Conservation (phyloP, 2,797 vertebrate species). For the Helicolenus hilgendorfi region DNA sequence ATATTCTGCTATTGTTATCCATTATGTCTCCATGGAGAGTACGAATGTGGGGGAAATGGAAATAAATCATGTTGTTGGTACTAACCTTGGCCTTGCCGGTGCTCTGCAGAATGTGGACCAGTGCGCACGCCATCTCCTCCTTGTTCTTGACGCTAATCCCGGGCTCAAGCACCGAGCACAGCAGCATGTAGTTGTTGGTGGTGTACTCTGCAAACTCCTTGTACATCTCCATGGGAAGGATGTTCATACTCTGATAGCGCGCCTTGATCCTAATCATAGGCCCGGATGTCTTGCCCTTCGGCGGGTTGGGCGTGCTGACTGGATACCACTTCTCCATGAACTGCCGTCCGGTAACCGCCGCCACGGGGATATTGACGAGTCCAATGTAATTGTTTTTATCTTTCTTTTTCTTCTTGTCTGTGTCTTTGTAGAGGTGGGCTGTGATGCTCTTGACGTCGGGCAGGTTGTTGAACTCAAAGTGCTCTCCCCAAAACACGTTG, state of each 20-base stretch:
- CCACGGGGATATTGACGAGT: slow-evolving; percentile 94
- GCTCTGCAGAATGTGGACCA: slow-evolving; percentile 99
- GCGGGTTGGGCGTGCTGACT: slow-evolving; percentile 93
- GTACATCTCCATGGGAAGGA: slow-evolving; percentile 99
- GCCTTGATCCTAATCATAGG: slow-evolving; percentile 98
- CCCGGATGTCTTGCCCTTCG: slow-evolving; percentile 95
- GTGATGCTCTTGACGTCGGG: slow-evolving; percentile 94
- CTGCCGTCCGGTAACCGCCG: slow-evolving; percentile 94
- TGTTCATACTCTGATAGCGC: slow-evolving; percentile 98
- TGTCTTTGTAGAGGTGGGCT: slow-evolving; percentile 98
- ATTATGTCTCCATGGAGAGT: neutral
- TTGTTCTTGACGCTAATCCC: slow-evolving; percentile 98
- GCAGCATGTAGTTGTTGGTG: slow-evolving; percentile 98
- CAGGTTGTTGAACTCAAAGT: slow-evolving; percentile 99
- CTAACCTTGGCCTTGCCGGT: slow-evolving; percentile 99
- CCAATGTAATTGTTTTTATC: slow-evolving; percentile 99
- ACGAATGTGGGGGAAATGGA: neutral
- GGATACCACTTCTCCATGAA: slow-evolving; percentile 99
- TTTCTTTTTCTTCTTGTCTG: slow-evolving; percentile 99
- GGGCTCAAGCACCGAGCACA: slow-evolving; percentile 96
- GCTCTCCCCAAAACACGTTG: slow-evolving; percentile 99
- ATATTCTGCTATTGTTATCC: neutral
- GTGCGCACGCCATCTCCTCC: slow-evolving; percentile 97
- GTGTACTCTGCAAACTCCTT: slow-evolving; percentile 99
- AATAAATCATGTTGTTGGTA: neutral